Evolutionary conservation across 2,797 vertebrate species (phyloP), one percentile per base, ranked within the genome.

Genomic region (Pygocentrus nattereri): DNA sequence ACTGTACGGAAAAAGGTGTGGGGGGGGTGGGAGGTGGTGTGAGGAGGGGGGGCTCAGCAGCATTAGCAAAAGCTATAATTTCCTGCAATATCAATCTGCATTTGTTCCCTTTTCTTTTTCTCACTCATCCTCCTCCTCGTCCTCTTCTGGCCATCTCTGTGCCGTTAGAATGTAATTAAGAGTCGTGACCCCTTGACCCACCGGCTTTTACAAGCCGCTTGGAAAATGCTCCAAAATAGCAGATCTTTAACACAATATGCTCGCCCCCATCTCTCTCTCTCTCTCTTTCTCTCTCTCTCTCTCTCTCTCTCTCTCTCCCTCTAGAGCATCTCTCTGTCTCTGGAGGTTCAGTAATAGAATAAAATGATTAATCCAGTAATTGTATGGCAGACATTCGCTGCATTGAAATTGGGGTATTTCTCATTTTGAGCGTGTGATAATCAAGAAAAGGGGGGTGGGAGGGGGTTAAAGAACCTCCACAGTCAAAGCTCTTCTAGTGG

Each of bases 161-260:
- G 93, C 94, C 95, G 95, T 96, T 96, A 95, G 94, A 94, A 95
- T 95, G 94, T 97, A 97, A 97, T 96, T 96, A 97, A 98, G 97
- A 98, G 98, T 97, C 95, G 96, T 98, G 97, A 98, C 97, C 97
- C 95, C 93, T 93, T 84, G 96, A 92, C 91, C 96, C 96, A 93
- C 92, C 95, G 94, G 96, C 96, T 96, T 97, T 96, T 95, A 95
- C 93, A 94, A 94, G 95, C 94, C 89, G 93, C 95, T 95, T 93
- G 94, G 94, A 95, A 96, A 95, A 94, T 89, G 92, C 94, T 93
- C 92, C 93, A 75, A 74, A 94, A 94, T 93, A 93, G 93, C 94
- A 95, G 94, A 94, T 95, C 94, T 93, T 93, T 94, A 91, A 92
- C 94, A 94, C 91, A 94, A 94, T 95, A 93, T 92, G 93, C 91